These are phyloP conservation scores for Beris chalybata DNA, from an alignment of 2,888 invertebrate genomes.

Conservation along the genomic window DNA sequence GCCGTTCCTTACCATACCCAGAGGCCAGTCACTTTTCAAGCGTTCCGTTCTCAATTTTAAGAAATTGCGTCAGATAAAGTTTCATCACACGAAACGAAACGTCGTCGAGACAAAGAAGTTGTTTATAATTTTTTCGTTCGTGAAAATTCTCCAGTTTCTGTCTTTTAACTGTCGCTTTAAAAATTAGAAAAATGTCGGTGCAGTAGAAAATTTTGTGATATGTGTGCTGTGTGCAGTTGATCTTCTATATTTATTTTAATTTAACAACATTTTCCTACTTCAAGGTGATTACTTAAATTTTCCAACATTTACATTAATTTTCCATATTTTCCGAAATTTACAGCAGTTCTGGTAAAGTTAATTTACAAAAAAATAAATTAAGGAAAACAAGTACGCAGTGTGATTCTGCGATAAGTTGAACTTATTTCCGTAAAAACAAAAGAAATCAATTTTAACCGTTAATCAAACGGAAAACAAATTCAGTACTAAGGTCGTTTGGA, in stretches of 20 bases:
- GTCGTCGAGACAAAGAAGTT: too few species aligned
- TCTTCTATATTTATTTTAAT: background rate
- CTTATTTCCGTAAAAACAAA: constrained; percentile 15
- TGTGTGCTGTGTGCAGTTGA: constrained; percentile 10
- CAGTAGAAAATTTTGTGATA: constrained; percentile 16
- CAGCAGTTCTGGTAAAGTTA: constrained; percentile 28
- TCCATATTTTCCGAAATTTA: constrained; percentile 16
- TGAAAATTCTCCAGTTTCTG: constrained; percentile 18
- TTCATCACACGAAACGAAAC: background rate
- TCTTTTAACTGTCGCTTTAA: constrained; percentile 2
- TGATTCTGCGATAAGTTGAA: constrained; percentile 17
- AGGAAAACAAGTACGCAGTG: constrained; percentile 24
- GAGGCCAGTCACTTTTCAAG: background rate
- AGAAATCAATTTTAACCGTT: background rate
- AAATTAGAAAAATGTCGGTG: constrained; percentile 4
- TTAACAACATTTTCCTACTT: background rate
- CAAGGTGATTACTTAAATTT: constrained; percentile 20
- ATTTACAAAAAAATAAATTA: background rate
- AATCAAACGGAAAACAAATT: constrained; percentile 4
- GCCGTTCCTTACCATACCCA: too few species aligned
- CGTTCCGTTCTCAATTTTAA: constrained; percentile 23
- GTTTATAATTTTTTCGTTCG: constrained; percentile 21
- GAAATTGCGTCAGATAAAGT: constrained; percentile 25
- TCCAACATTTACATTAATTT: constrained; percentile 23
- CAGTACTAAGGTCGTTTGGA: constrained; percentile 28